Base-by-base conservation (phyloP, 2,888 invertebrate genomes). In the Halictus ligatus region DNA sequence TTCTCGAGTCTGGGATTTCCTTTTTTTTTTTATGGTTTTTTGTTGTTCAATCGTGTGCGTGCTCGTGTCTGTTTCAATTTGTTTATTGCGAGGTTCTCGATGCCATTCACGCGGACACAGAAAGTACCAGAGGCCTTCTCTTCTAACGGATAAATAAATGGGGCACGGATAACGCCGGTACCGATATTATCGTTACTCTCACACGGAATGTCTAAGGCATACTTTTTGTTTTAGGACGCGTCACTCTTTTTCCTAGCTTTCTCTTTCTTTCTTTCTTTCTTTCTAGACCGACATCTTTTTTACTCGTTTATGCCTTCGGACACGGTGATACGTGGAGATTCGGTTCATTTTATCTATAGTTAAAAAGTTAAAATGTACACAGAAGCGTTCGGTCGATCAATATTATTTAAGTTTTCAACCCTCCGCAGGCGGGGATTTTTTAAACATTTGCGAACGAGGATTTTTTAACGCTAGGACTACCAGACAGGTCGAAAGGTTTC, bases 181-280 rank as follows among this genome's bases (percentile, higher is more conserved):
- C 72, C 64, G 64, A 67, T 86, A 85, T 81, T 86, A 85, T 81
- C 73, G 85, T 81, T 89, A 48, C 50, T 76, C 82, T 86, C 86
- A 78, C 86, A 78, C 89, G 90, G 90, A 90, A 90, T 90, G 90
- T 89, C 80, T 90, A 87, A 84, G 85, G 89, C 87, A 85, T 85
- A 75, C 74, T 25, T 78, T 83, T 40, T 81, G 58, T 60, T 81
- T 83, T 73, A 74, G 54, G 64, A 83, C 58, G 72, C 64, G 74
- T 72, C 81, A 75, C 48, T 40, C 46, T 46, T 77, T 67, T 29
- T 40, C 12, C 12, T 12, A n/a, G 10, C 75, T 74, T 50, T 35
- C 67, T 18, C 67, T 29, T 8, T 67, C 7, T 67, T 15, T 67
- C 67, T 35, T 15, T 35, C 64, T 64, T 7, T 8, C 35, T 69